Evolutionary conservation across 2,113 vertebrate genomes (phyloP).

Genomic region (Capricornis sumatraensis): DNA sequence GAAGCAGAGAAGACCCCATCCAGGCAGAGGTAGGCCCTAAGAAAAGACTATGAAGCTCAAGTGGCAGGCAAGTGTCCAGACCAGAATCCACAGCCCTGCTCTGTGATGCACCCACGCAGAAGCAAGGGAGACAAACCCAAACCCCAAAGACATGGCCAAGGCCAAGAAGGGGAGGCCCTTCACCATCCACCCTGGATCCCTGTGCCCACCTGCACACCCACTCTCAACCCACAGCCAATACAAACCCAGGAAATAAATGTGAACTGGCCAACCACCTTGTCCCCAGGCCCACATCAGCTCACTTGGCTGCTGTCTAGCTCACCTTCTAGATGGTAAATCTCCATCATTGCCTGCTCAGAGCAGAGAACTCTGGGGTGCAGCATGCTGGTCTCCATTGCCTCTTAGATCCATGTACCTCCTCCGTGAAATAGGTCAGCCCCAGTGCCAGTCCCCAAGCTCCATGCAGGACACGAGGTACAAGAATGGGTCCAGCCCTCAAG

Average conservation of each 20-base stretch:
- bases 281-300: not conserved
- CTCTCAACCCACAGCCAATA: not conserved
- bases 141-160: not conserved
- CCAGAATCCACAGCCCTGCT: no score
- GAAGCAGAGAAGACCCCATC: not conserved
- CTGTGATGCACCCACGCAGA: not conserved
- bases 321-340: not conserved
- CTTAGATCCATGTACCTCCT: not conserved
- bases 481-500: not conserved
- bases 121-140: not conserved
- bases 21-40: not conserved
- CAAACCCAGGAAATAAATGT: not conserved
- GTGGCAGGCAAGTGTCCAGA: not conserved
- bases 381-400: not conserved
- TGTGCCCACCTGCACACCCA: not conserved
- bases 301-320: not conserved
- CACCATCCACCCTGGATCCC: not conserved
- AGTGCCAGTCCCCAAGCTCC: not conserved
- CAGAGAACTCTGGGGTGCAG: no score
- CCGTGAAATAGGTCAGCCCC: no score
- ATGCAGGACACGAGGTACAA: not conserved
- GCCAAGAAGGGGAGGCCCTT: not conserved
- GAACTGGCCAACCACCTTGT: not conserved
- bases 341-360: not conserved
- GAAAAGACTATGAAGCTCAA: not conserved